Evolutionary conservation across 1,140 invertebrate genomes (phyloP), one percentile per base, ranked within the genome.

Genomic region (Chironomus striatipennis): DNA sequence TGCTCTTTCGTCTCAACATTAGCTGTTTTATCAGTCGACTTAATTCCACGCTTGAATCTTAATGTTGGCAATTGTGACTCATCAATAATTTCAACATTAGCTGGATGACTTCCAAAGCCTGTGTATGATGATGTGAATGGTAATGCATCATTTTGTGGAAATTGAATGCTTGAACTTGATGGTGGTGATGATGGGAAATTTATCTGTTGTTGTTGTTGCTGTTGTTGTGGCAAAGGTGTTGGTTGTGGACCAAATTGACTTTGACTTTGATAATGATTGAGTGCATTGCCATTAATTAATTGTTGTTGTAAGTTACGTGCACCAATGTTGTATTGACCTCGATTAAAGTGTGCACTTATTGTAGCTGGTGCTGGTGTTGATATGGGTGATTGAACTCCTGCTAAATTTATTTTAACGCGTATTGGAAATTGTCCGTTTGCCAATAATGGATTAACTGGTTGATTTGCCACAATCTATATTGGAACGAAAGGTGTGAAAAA

Each of bases 341-440:
- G 88, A 0, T 87, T 77, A 47, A 86, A 88, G 76, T 87, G 85
- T 10, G 87, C 86, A 76, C 87, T 86, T 7, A 82, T 77, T 17
- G 80, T 81, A 18, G 77, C 78, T 34, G 78, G 79, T 43, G 76
- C 75, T 57, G 6, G 10, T 75, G 75, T 42, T 73, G 76, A 57
- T 12, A 43, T 17, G 2, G n/a, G 75, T 43, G 76, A 74, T 75
- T 80, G 77, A 20, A 78, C 77, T n/a, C 77, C 79, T 9, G 86
- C 84, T 34, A 86, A 82, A 74, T 88, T 88, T 0, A 90, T 80
- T 76, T 87, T 85, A 0, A 88, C 81, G 18, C 83, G 83, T 0
- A 85, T 85, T 42, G 89, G 88, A 20, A 92, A 83, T 80, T 91
- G 90, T 2, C 90, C 90, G 7, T 85, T 89, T 7, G 90, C 90